Evolutionary conservation across 1,140 invertebrate species (phyloP).

Genomic region (Drosophila sechellia): DNA sequence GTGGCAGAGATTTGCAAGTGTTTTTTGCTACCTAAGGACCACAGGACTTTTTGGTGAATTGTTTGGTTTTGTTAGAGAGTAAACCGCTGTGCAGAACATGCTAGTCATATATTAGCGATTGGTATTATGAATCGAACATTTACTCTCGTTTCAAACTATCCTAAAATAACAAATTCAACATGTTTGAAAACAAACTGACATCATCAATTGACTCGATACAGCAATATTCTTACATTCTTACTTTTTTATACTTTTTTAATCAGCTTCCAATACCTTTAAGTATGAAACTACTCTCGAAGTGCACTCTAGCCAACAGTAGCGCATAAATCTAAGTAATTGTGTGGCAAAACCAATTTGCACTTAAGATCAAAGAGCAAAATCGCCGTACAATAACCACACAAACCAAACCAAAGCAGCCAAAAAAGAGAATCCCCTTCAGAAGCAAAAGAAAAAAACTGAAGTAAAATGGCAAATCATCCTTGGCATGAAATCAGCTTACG

Average conservation of each 20-base stretch:
- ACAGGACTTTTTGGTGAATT: neutral
- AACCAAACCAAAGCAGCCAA: slow-evolving; percentile 22
- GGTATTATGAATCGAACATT: too few relatives aligned
- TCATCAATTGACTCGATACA: too few relatives aligned
- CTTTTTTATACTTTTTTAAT: neutral
- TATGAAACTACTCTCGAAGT: neutral
- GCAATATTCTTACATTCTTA: too few relatives aligned
- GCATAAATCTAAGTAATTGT: slow-evolving; percentile 15
- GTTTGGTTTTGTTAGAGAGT: neutral
- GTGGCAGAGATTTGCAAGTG: slow-evolving; percentile 12
- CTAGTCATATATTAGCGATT: neutral
- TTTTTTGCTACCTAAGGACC: slow-evolving; percentile 24
- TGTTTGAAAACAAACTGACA: too few relatives aligned
- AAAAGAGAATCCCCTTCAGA: slow-evolving; percentile 1
- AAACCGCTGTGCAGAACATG: neutral
- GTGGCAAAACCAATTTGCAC: slow-evolving; percentile 64
- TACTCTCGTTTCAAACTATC: too few relatives aligned
- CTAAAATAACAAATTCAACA: too few relatives aligned
- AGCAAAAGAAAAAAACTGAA: slow-evolving; percentile 26
- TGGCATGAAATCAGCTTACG: slow-evolving; percentile 76
- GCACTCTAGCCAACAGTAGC: neutral
- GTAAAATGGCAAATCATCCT: slow-evolving; percentile 69
- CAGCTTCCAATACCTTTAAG: neutral
- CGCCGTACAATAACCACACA: slow-evolving; percentile 7
- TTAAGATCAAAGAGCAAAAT: slow-evolving; percentile 55